Base-by-base conservation (phyloP, 2,113 vertebrate genomes). In the Calonectris borealis region DNA sequence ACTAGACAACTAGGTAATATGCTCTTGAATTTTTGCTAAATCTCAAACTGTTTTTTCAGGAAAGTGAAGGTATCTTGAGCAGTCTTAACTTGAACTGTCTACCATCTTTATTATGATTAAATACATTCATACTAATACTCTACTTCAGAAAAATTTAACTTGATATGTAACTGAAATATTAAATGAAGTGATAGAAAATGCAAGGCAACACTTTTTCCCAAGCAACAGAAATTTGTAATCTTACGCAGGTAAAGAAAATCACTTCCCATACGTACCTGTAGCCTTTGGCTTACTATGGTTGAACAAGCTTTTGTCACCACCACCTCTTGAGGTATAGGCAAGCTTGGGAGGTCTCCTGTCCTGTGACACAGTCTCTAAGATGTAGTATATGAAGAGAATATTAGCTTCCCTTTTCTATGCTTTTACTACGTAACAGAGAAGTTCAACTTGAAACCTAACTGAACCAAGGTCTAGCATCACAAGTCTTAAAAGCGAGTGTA, bases 211-310 rank as follows among this genome's bases (percentile, higher is more conserved):
- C 20, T 38, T 66, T 13, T n/a, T 25, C 42, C 16, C 26, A 60
- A 69, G 36, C 11, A 65, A 73, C 4, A 83, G 8, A 42, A 29
- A 38, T 20, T 7, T 75, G 5, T 46, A 40, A 21, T 54, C 14
- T 73, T 40, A 78, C 7, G 4, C 1, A 55, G 44, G 29, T 13
- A 68, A 55, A 91, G 46, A 80, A 90, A 92, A 84, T 10, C 22
- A 34, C 20, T 83, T 60, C 44, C 29, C 73, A 68, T 20, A 92
- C 96, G 2, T 99, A 99, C 99, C 99, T 99, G 99, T 99, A 96
- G 93, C 98, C 98, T 99, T 99, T 98, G 99, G 99, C 98, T 99
- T 99, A 98, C 97, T 99, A 92, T 99, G 99, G 96, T 98, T 98
- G 97, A 98, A 99, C 48, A 98, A 96, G 64, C 96, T 98, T 98